A percentile compares a stretch with the other conserved stretches of the same genome.
These are phyloP conservation scores for Cyclura pinguis DNA, from an alignment of 2,797 vertebrate species.

Conservation along the genomic window DNA sequence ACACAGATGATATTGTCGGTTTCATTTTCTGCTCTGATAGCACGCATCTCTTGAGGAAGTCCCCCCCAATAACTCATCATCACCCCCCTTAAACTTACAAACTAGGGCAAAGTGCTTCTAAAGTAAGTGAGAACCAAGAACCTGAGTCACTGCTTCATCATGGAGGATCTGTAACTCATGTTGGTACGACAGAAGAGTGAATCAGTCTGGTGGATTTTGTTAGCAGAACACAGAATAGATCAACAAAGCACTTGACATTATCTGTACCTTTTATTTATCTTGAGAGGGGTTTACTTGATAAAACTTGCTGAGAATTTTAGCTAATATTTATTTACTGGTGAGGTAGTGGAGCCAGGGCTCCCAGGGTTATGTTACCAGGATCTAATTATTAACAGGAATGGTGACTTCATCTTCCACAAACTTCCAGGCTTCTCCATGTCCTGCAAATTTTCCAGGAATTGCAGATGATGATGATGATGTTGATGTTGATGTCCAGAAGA, in stretches of 20 bases:
- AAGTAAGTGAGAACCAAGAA: constrained; percentile 15
- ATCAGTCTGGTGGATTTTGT: background rate
- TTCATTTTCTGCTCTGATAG: constrained; percentile 3
- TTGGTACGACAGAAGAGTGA: constrained; percentile 22
- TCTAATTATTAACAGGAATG: background rate
- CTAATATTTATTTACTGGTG: background rate
- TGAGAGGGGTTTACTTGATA: constrained; percentile 2
- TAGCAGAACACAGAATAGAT: constrained; percentile 7
- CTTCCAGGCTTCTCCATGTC: background rate
- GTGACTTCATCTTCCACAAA: background rate
- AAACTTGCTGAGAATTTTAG: constrained; percentile 36
- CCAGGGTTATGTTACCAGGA: too few species aligned
- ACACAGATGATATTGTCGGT: background rate
- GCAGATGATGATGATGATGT: too few species aligned
- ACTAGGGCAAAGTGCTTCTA: constrained; percentile 8
- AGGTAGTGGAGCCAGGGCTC: background rate
- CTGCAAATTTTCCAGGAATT: too few species aligned
- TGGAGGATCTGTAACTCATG: background rate
- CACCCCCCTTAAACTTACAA: background rate
- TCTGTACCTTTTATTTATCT: too few species aligned
- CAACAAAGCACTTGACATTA: background rate
- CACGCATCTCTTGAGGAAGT: background rate
- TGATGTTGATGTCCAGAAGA: too few species aligned
- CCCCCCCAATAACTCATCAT: constrained; percentile 42
- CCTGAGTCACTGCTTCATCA: constrained; percentile 28